Conservation (phyloP, 2,113 vertebrate species). For the Tapirus terrestris region DNA sequence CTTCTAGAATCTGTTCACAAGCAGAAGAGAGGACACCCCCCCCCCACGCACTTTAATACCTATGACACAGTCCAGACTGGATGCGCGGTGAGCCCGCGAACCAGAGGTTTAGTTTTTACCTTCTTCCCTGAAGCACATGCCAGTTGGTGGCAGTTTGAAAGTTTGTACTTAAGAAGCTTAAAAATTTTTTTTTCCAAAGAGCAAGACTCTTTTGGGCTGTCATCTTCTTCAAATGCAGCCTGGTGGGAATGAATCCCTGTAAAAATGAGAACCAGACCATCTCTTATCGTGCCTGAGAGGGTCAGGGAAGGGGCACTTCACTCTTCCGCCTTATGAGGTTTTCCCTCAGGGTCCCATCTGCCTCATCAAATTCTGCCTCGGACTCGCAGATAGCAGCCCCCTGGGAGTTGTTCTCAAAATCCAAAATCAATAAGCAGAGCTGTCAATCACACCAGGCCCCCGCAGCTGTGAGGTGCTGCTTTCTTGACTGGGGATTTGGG, state of each 20-base stretch:
- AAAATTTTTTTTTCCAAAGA: background rate
- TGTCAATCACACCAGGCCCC: conserved; percentile 68
- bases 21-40: background rate
- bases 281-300: background rate
- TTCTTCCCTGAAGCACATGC: conserved; percentile 38
- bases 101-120: background rate
- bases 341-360: conserved; percentile 64
- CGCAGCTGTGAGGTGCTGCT: background rate
- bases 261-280: conserved; percentile 55
- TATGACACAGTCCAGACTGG: background rate
- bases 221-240: conserved; percentile 43
- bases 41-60: background rate
- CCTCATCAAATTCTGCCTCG: conserved; percentile 70
- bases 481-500: background rate
- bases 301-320: conserved; percentile 52
- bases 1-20: background rate
- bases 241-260: conserved; percentile 46
- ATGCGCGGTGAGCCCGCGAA: background rate
- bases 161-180: conserved; percentile 58
- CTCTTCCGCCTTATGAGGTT: background rate
- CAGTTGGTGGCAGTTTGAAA: conserved; percentile 53
- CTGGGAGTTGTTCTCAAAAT: conserved; percentile 66
- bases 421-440: conserved; percentile 73
- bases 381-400: conserved; percentile 8
- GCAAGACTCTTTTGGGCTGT: conserved; percentile 23